phyloP scores from a whole-genome alignment of 2,888 invertebrate species.

The Gibbula magus region DNA sequence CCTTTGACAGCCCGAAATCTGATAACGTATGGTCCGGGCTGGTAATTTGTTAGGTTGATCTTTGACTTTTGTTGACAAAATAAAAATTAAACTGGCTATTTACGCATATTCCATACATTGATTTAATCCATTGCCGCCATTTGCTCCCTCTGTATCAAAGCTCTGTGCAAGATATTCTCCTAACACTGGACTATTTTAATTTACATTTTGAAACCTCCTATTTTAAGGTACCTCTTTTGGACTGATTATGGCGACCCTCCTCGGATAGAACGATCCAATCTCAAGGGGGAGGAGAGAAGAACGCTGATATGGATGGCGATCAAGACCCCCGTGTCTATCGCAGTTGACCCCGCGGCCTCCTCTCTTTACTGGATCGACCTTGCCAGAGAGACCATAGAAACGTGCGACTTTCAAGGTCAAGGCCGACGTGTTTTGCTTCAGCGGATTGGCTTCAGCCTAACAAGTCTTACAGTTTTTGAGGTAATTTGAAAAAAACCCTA shows the following conservation, averaged over 20 bases:
- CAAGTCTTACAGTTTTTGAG: neutral
- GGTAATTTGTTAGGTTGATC: no score
- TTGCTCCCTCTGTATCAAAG: no score
- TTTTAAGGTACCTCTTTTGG: conserved; percentile 27
- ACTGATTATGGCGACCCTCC: conserved; percentile 19
- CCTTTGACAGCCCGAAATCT: no score
- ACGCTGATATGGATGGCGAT: conserved; percentile 29
- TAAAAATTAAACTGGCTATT: no score
- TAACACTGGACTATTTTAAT: no score
- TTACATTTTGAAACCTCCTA: neutral
- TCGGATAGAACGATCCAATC: conserved; percentile 24
- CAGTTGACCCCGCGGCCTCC: conserved; percentile 8
- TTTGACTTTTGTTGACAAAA: no score
- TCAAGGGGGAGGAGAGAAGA: conserved; percentile 12
- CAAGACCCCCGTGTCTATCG: conserved; percentile 7
- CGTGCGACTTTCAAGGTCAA: conserved; percentile 8
- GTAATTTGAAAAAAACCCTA: no score
- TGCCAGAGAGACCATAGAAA: conserved; percentile 26
- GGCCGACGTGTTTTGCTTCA: conserved; percentile 1
- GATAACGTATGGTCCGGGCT: no score
- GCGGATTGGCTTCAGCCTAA: neutral
- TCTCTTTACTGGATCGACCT: conserved; percentile 30
- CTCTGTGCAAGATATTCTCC: no score
- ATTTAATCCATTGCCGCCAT: no score
- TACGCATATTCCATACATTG: no score